Base-by-base conservation (phyloP, 2,888 invertebrate genomes). In the Drosophila hamatofila region DNA sequence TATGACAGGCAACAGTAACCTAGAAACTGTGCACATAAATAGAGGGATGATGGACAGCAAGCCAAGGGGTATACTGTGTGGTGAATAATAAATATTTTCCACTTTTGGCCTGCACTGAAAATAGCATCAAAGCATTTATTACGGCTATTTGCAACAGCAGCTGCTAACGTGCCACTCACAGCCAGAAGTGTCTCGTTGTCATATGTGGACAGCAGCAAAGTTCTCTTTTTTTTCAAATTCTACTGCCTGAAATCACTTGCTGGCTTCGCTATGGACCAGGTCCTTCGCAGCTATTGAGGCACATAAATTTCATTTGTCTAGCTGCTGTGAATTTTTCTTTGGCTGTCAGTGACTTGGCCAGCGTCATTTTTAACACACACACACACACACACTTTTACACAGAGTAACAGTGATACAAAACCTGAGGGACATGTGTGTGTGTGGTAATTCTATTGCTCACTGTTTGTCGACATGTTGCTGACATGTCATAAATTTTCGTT, bases 61-160 rank as follows among this genome's bases (percentile, higher is more conserved):
- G 42, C 21, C 2, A 54, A n/a, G 30, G 39, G 41, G 21, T 14
- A 14, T 16, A 37, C 35, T 1, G 23, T 23, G 25, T 18, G 42
- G 39, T 44, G 59, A 51, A 51, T 48, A 81, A 65, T 56, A 79
- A 73, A 82, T 82, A 80, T 85, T 80, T 75, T 80, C 78, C 80
- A 82, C 85, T 89, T 88, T 85, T 85, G 86, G 90, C 75, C 78
- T 70, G 59, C 71, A 70, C 73, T 89, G 74, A 76, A 89, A 89
- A 88, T 77, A 88, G 70, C 86, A 86, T 88, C 83, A 90, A 84
- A 79, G 83, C 84, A 91, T 88, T 88, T 88, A 90, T 88, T 84
- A 81, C 79, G 71, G 72, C 68, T 69, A 72, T 80, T 76, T 80
- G 74, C 69, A 67, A 16, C 54, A 69, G 79, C 65, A 54, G 62